Conservation (phyloP, 2,113 vertebrate genomes). For the Scartelaos histophorus region DNA sequence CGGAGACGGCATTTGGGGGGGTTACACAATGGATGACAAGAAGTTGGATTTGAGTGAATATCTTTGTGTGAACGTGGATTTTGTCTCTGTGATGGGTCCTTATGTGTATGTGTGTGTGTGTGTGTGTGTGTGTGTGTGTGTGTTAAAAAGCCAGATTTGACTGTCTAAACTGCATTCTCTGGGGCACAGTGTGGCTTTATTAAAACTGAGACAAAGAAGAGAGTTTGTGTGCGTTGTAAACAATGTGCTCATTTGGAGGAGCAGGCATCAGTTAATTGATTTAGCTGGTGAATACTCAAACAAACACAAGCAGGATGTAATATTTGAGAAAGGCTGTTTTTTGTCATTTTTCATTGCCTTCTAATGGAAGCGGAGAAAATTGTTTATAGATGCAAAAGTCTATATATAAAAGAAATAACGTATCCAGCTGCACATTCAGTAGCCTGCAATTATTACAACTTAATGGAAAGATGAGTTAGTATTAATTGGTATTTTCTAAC, state of each 20-base stretch:
- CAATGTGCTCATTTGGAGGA: conserved; percentile 4
- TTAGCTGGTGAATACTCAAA: background rate
- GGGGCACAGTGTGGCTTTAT: conserved; percentile 1
- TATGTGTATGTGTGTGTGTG: background rate
- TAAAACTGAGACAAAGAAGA: conserved; percentile 1
- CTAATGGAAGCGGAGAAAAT: background rate
- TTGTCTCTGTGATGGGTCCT: conserved; percentile 13
- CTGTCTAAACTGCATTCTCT: conserved; percentile 7
- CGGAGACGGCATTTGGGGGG: conserved; percentile 31
- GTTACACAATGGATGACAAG: conserved; percentile 21
- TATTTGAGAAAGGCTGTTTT: background rate
- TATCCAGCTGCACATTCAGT: too few species aligned
- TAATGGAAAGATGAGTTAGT: background rate
- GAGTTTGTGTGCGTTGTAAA: background rate
- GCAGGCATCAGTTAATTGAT: conserved; percentile 15
- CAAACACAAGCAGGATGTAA: background rate
- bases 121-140: too few species aligned
- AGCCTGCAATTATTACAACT: background rate
- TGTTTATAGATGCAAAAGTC: background rate
- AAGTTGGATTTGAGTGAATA: conserved; percentile 22
- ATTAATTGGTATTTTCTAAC: too few species aligned
- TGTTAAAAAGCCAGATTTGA: conserved; percentile 11
- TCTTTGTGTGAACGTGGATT: conserved; percentile 6
- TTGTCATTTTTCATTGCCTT: background rate
- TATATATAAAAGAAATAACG: background rate